These are phyloP conservation scores for Noctilio leporinus DNA, from an alignment of 2,113 vertebrate genomes.

Conservation along the genomic window DNA sequence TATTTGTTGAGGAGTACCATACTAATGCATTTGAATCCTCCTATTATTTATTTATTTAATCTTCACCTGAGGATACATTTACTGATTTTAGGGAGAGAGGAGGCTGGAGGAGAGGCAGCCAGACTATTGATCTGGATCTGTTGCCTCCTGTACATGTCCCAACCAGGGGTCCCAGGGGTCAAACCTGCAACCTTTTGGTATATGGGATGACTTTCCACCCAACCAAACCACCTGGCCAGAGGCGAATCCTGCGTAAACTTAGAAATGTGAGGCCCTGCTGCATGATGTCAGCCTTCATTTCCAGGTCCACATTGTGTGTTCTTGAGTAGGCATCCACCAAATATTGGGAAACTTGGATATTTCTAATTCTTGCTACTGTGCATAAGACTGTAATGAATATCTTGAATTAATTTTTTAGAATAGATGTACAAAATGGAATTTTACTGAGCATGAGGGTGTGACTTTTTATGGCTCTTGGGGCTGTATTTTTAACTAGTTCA, in stretches of 20 bases:
- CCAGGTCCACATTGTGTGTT: not conserved
- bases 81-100: no score
- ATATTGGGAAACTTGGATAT: not conserved
- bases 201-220: no score
- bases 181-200: no score
- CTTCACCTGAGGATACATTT: no score
- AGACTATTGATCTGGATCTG: no score
- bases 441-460: not conserved
- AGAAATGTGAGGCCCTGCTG: not conserved
- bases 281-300: not conserved
- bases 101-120: no score
- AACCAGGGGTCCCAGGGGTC: no score
- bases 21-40: not conserved
- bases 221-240: no score
- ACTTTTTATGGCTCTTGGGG: not conserved
- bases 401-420: not conserved
- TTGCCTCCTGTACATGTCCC: no score
- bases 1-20: not conserved
- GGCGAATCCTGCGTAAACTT: not conserved
- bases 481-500: not conserved
- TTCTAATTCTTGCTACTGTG: not conserved
- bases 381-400: not conserved
- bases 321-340: not conserved
- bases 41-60: not conserved
- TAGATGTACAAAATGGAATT: not conserved